phyloP scores from a whole-genome alignment of 2,888 invertebrate genomes.

The Herminia tarsipennalis region DNA sequence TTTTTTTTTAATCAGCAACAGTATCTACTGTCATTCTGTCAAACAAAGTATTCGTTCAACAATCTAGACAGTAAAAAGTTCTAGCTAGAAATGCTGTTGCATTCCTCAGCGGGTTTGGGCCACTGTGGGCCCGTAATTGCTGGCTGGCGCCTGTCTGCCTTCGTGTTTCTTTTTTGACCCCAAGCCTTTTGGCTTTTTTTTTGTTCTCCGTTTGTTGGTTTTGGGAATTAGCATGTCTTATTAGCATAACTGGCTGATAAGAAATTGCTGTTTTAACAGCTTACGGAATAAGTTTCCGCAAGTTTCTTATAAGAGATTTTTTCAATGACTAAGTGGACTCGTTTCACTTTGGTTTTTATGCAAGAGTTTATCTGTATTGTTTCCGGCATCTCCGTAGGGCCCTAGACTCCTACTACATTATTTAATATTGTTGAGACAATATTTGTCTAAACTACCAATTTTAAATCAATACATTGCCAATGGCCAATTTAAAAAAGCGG shows the following conservation, averaged over 20 bases:
- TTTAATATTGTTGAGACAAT: not conserved
- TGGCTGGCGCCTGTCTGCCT: conserved; percentile 79
- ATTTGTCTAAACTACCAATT: not conserved
- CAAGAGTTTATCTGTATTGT: no score
- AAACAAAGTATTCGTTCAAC: conserved; percentile 50
- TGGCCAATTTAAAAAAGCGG: conserved; percentile 46
- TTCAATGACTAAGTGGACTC: not conserved
- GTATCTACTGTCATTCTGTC: conserved; percentile 41
- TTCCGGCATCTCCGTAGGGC: no score
- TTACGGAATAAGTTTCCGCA: conserved; percentile 22
- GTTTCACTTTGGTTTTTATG: no score
- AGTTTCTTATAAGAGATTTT: conserved; percentile 5
- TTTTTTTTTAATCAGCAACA: conserved; percentile 5
- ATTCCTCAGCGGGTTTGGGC: conserved; percentile 50
- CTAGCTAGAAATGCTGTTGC: conserved; percentile 57
- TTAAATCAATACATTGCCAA: conserved; percentile 9
- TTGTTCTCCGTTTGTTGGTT: conserved; percentile 79
- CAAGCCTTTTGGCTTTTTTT: conserved; percentile 57
- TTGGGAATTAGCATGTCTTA: conserved; percentile 85
- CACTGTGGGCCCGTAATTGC: conserved; percentile 72
- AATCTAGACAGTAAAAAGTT: conserved; percentile 62
- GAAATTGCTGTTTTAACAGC: conserved; percentile 79
- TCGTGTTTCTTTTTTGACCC: conserved; percentile 73
- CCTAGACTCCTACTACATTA: no score
- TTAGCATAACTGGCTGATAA: conserved; percentile 83